Base-by-base conservation (phyloP, 92 coral and sea anemone species). In the Anthopleura xanthogrammica region DNA sequence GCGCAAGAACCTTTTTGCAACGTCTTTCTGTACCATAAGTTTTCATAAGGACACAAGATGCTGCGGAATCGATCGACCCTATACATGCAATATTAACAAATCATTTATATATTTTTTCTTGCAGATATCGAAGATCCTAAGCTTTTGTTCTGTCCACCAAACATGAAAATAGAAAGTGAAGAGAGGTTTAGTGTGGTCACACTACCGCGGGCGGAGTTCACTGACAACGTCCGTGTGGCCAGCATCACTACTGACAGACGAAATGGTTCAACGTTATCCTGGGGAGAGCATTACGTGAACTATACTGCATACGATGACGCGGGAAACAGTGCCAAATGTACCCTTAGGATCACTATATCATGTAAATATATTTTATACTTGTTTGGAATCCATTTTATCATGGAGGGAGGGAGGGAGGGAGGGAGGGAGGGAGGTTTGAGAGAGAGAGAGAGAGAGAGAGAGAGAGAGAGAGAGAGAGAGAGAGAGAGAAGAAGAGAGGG, bases 281-380 rank as follows among this genome's bases (percentile, higher is more conserved):
- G 89, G 91, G 94, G 94, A 78, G 77, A 70, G 36, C 71, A 88
- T 85, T 50, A 62, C 42, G 70, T 88, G 36, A 91, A 79, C 23
- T 88, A 91, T 41, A 91, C 83, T 2, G 94, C 91, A 7, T 29
- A 72, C 41, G 94, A 91, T 57, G 72, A 65, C 60, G 94, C 94
- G 23, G 86, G 91, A 40, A 91, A 91, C 58, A 75, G 14, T 23
- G 90, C 83, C 17, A 52, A 29, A 5, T 91, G 94, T 64, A 75
- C 22, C 16, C 74, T 82, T 40, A 77, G 52, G 40, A 43, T 89
- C 0, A 58, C 71, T 11, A 65, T 89, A 16, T 41, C 65, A 9
- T 81, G 92, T 89, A 75, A n/a, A 87, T 16, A 80, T 0, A 54
- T 54, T 2, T 2, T 8, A 16, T 54, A 46, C 50, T 46, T 46